phyloP scores from a whole-genome alignment of 2,888 invertebrate species.

The Cephus rjabovi region DNA sequence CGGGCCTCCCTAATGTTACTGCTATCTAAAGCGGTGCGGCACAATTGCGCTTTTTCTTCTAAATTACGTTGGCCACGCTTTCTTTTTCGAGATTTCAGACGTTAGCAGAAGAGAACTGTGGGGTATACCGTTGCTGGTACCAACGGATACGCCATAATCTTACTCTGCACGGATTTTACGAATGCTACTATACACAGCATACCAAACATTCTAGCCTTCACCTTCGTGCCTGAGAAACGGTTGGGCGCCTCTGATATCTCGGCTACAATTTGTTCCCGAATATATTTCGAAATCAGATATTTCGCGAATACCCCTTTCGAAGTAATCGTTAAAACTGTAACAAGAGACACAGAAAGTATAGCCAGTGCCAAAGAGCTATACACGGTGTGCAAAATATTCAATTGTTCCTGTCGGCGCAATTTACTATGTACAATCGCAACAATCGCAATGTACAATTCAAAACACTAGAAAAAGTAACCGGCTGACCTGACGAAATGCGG shows the following conservation, averaged over 20 bases:
- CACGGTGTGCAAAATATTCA: neutral
- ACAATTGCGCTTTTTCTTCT: slow-evolving; percentile 6
- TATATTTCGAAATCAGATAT: neutral
- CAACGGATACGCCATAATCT: neutral
- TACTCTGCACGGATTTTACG: neutral
- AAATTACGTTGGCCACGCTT: slow-evolving; percentile 5
- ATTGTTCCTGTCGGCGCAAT: neutral
- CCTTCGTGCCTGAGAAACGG: neutral
- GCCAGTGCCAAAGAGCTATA: neutral
- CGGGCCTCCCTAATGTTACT: slow-evolving; percentile 15
- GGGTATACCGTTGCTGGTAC: neutral
- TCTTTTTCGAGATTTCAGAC: neutral
- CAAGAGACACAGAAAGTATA: neutral
- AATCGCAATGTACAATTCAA: neutral
- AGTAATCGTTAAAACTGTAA: neutral
- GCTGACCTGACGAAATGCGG: slow-evolving; percentile 46
- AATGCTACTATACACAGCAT: neutral
- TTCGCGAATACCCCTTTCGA: neutral
- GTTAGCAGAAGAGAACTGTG: neutral
- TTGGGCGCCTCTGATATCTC: neutral
- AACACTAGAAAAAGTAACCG: slow-evolving; percentile 20
- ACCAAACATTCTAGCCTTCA: neutral
- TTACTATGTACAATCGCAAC: neutral
- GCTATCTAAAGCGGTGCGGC: slow-evolving; percentile 1
- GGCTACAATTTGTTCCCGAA: neutral